Evolutionary conservation across 2,888 invertebrate genomes (phyloP).

Genomic region (Clitarchus hookeri): DNA sequence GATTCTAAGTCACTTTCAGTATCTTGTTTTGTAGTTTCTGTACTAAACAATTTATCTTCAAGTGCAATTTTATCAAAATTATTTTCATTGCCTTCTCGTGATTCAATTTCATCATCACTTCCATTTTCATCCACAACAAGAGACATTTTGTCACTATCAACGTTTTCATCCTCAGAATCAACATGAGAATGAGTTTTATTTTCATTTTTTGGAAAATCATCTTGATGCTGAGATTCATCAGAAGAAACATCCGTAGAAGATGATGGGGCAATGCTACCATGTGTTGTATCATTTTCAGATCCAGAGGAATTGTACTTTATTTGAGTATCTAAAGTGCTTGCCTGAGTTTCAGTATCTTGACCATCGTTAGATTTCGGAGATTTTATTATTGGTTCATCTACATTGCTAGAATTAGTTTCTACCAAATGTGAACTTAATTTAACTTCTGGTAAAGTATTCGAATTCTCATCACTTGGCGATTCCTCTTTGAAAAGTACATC

Average conservation of each 20-base stretch:
- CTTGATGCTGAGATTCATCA: slow-evolving; percentile 32
- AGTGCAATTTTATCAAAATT: slow-evolving; percentile 40
- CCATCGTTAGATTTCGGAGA: not conserved
- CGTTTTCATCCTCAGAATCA: slow-evolving; percentile 60
- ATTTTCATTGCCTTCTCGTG: slow-evolving; percentile 39
- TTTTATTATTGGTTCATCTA: not conserved
- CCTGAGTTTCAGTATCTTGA: not conserved
- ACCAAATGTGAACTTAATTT: not conserved
- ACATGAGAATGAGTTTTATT: slow-evolving; percentile 19
- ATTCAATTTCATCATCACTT: slow-evolving; percentile 39
- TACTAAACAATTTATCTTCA: slow-evolving; percentile 39
- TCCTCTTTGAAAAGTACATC: not conserved
- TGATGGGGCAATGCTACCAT: slow-evolving; percentile 11
- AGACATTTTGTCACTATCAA: slow-evolving; percentile 64
- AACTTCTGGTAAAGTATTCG: slow-evolving; percentile 4
- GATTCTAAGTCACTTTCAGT: slow-evolving; percentile 30
- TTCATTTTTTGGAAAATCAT: slow-evolving; percentile 28
- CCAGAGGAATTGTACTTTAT: slow-evolving; percentile 36
- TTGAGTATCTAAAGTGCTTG: slow-evolving; percentile 37
- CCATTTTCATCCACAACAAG: slow-evolving; percentile 58
- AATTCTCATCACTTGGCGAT: slow-evolving; percentile 10
- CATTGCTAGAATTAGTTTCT: not conserved
- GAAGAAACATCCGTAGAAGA: slow-evolving; percentile 32
- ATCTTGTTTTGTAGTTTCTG: slow-evolving; percentile 31
- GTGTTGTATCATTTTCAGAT: slow-evolving; percentile 27